Evolutionary conservation across 2,113 vertebrate genomes (phyloP), one percentile per base, ranked within the genome.

Genomic region (Tachysurus fulvidraco): DNA sequence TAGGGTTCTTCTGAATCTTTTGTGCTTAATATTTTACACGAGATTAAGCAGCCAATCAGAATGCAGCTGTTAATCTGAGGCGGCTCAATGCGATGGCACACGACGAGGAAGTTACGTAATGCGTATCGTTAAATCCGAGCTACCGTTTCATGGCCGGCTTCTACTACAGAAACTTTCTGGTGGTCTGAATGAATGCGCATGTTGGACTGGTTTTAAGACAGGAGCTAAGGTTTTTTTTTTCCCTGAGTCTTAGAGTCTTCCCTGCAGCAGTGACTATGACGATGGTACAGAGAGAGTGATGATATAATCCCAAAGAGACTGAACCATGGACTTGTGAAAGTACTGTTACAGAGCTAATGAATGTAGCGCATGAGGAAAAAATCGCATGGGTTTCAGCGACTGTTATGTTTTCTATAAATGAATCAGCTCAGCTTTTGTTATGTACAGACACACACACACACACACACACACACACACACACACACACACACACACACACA

Each of bases 71-170:
- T 84, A 76, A 84, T 87, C 85, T 13, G 55, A 44, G 28, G 60
- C 25, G 81, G 74, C 21, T 84, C 44, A 67, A 57, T 79, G 64
- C 54, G 57, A 83, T 86, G 57, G 57, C 30, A 69, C 65, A 67
- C 14, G 7, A 28, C 3, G 77, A 64, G 74, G 17, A 46, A 52
- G 81, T 89, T 84, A 62, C 16, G 41, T 64, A 84, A 86, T 81
- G 55, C 62, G 83, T 60, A 28, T 41, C 83, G 74, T 65, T 80
- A 50, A 50, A 5, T 9, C 46, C 8, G 54, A 54, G 81, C 84
- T 86, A 89, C 88, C 79, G 65, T 86, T 86, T 80, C 65, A 44
- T 28, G 60, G 60, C n/a, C 36, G 12, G 23, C 19, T 44, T 65
- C 23, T 59, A 46, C 84, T 74, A 55, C 65, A 57, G 57, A 86